Percentiles rank a stretch among this genome's conserved stretches.
phyloP scores from a whole-genome alignment of 2,113 vertebrate genomes.

The Platycercus adscitus region DNA sequence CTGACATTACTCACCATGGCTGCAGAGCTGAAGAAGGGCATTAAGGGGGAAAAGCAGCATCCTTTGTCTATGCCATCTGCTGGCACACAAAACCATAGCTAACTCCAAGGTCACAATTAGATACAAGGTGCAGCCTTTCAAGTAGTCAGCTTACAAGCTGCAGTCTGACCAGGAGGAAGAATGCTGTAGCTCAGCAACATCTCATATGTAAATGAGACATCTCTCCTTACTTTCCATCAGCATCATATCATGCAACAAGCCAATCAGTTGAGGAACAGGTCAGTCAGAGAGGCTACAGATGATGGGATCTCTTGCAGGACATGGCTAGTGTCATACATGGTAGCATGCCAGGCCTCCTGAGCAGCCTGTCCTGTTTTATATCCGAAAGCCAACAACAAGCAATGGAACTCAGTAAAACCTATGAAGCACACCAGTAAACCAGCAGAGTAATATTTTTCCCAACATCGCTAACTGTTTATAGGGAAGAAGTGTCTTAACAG shows the following conservation, averaged over 20 bases:
- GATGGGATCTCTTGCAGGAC: not conserved
- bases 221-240: not conserved
- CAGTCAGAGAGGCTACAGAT: not conserved
- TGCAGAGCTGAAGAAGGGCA: conserved; percentile 2
- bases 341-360: rapidly evolving
- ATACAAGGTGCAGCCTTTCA: not conserved
- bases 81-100: not conserved
- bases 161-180: not conserved
- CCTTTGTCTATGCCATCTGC: not conserved
- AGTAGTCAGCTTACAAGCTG: not conserved
- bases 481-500: not conserved
- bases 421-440: not conserved
- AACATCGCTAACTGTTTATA: not conserved
- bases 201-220: not conserved
- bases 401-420: not conserved
- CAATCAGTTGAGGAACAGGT: not conserved
- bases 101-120: not conserved
- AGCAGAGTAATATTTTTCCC: not conserved
- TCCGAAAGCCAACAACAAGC: not conserved
- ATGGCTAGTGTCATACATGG: not conserved
- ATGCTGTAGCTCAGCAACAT: not conserved
- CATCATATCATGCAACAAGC: not conserved
- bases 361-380: not conserved
- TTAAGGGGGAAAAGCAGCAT: not conserved
- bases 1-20: not conserved